A percentile compares a stretch with the other conserved stretches of the same genome.
Conservation (phyloP, 2,113 vertebrate genomes). For the Salminus brasiliensis region DNA sequence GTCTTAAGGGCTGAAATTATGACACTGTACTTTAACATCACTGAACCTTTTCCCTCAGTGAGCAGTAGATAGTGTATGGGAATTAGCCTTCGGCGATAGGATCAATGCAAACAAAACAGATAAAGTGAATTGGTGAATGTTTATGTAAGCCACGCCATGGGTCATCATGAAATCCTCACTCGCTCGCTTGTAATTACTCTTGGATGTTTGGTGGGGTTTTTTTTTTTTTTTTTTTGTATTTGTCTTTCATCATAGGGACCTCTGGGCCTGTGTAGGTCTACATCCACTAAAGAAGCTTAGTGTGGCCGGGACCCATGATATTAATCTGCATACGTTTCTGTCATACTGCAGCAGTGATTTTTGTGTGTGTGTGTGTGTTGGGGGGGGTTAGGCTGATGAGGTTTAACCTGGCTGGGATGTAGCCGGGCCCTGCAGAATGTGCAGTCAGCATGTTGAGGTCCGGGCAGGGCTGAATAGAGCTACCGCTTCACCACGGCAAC, state of each 20-base stretch:
- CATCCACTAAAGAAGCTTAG: neutral
- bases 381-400: neutral
- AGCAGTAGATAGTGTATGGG: neutral
- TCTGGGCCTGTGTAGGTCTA: neutral
- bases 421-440: constrained; percentile 31
- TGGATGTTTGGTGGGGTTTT: too few relatives aligned
- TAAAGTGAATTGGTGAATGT: neutral
- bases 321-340: neutral
- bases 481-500: constrained; percentile 12
- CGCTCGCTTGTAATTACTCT: too few relatives aligned
- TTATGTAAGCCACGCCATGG: neutral
- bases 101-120: neutral
- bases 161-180: neutral
- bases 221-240: neutral
- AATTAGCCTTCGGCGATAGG: neutral
- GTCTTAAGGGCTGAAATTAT: too few relatives aligned
- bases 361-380: neutral
- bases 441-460: constrained; percentile 51
- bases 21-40: too few relatives aligned
- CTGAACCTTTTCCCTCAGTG: neutral
- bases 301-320: neutral
- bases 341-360: neutral
- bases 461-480: constrained; percentile 35
- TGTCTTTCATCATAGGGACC: neutral
- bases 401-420: constrained; percentile 6